Evolutionary conservation across 2,113 vertebrate genomes (phyloP), one percentile per base, ranked within the genome.

Genomic region (Eulemur macaco): DNA sequence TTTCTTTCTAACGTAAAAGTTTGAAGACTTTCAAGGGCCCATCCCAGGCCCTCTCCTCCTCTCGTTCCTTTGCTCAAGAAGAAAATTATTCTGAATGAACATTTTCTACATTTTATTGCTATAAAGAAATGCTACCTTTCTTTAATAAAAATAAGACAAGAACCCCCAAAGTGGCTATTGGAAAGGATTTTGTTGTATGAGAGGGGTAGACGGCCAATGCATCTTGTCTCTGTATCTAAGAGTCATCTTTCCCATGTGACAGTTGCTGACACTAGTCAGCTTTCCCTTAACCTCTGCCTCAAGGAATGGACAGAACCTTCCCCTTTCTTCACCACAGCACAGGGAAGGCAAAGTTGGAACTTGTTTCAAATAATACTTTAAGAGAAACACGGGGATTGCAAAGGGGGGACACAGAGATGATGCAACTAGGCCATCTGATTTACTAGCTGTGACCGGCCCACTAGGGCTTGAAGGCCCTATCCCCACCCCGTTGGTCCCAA

Each of bases 91-190:
- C 34, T 25, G 15, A 85, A 81, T 29, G 37, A 63, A 78, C 21
- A 21, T 94, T 64, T 52, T 8, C 31, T 34, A 77, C 4, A 52
- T 21, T 69, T 37, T 69, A 29, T 82, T 29, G 50, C 42, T 56
- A 11, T 54, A 91, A 69, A 83, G 27, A 47, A 39, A 76, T n/a
- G 47, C 31, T 84, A 88, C 92, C 31, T 92, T 91, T 89, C 54
- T 95, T 91, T 64, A 96, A 80, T 87, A 82, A 69, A 82, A 94
- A 23, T 21, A 68, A 87, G 76, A 45, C 4, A 45, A 86, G 86
- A 92, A 45, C 50, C 39, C n/a, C 50, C 37, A 23, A 50, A 89
- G 84, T 86, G 31, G 14, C 63, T 50, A 17, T 29, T 58, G 29
- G 56, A 56, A 69, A 20, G 34, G 50, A 47, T 95, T 74, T 94